Evolutionary conservation across 2,113 vertebrate species (phyloP).

Genomic region (Macquaria ambigua): DNA sequence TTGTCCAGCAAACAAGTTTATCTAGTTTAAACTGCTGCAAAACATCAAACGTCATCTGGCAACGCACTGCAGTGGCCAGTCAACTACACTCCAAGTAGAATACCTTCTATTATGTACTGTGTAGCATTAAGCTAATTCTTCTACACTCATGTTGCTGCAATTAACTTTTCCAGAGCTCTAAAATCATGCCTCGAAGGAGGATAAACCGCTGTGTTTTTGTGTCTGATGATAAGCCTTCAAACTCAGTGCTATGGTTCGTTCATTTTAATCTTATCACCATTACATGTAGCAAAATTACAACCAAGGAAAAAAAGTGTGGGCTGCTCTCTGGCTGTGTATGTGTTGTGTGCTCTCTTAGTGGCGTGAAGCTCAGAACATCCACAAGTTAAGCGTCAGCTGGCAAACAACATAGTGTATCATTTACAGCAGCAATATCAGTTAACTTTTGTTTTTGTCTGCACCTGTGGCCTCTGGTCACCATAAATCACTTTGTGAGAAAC

Average conservation of each 20-base stretch:
- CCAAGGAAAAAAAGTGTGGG: too few relatives aligned
- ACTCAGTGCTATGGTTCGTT: not conserved
- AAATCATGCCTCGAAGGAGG: not conserved
- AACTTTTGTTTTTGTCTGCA: constrained; percentile 24
- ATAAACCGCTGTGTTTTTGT: not conserved
- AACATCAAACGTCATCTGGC: not conserved
- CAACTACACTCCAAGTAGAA: not conserved
- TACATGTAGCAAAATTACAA: not conserved
- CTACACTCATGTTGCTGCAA: not conserved
- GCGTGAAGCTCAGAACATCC: not conserved
- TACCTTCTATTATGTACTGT: not conserved
- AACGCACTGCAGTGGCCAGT: not conserved
- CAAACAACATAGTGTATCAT: constrained; percentile 6
- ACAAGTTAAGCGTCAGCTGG: not conserved
- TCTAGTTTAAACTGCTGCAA: not conserved
- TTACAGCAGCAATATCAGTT: constrained; percentile 33
- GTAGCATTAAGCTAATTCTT: not conserved
- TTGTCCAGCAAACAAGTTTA: not conserved
- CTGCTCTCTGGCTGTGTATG: not conserved
- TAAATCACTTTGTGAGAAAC: constrained; percentile 29
- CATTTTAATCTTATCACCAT: not conserved
- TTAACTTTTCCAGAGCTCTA: not conserved
- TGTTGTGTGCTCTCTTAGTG: not conserved
- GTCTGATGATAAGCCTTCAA: not conserved
- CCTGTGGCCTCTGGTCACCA: constrained; percentile 5